Base-by-base conservation (phyloP, 1,140 invertebrate genomes). In the Penaeus japonicus region DNA sequence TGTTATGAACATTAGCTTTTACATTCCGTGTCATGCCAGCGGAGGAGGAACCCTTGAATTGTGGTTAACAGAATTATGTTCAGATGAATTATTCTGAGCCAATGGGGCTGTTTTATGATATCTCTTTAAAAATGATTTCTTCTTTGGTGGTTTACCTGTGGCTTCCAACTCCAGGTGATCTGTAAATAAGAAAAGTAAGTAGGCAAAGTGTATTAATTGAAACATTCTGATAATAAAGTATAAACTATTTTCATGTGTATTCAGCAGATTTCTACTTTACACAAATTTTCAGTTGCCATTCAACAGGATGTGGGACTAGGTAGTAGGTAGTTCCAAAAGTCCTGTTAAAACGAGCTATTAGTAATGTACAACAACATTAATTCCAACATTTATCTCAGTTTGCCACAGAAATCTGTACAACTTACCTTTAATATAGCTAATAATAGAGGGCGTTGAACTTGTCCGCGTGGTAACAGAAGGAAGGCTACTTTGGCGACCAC, bases 31-130 rank as follows among this genome's bases (percentile, higher is more conserved):
- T 30, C 27, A 32, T 39, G 18, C 73, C 39, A 30, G 18, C 17
- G 18, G 27, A 7, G 73, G 73, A 73, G 24, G 47, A 47, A 47
- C 47, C 10, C 47, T 47, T 47, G 47, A 47, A 47, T 47, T 47
- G 47, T 47, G 47, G 15, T 47, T 47, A 47, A 47, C 47, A 15
- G 47, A 47, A 47, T 47, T 47, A 47, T 47, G 47, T 47, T 47
- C 47, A 47, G 47, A 7, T 47, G 47, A 47, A 47, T 47, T 47
- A 47, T 47, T 47, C 15, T 47, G 47, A 47, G 54, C 12, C n/a
- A 87, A 30, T 4, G 89, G 89, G 2, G 85, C 89, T 0, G 89
- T 90, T 57, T 90, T 90, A 80, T 90, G 89, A 73, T 86, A 86
- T 27, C 89, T 35, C 27, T 83, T 82, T 54, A 89, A 62, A 62